Evolutionary conservation across 2,888 invertebrate species (phyloP).

Genomic region (Heliconius ethilla): DNA sequence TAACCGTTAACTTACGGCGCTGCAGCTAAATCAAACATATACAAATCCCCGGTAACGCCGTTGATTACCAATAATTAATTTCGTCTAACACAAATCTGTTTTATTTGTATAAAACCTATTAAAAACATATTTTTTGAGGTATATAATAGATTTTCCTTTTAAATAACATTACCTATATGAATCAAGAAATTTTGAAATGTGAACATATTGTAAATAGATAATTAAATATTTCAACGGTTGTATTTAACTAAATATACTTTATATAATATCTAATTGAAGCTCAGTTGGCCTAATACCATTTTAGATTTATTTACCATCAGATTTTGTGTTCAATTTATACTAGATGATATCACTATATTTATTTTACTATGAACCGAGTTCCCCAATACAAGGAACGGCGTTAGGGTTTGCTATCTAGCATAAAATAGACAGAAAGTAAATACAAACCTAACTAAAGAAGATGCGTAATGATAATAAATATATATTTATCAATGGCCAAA

Average conservation of each 20-base stretch:
- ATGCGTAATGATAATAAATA: neutral
- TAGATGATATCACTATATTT: neutral
- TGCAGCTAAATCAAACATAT: slow-evolving; percentile 54
- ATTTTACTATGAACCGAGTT: neutral
- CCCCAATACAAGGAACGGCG: neutral
- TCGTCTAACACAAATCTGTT: neutral
- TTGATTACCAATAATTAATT: slow-evolving; percentile 38
- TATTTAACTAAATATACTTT: neutral
- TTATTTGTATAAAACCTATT: neutral
- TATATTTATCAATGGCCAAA: neutral
- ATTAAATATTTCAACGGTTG: too few relatives aligned
- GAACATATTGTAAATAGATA: neutral
- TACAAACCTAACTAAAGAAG: neutral
- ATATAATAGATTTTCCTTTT: too few relatives aligned
- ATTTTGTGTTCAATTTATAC: too few relatives aligned
- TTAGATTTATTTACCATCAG: too few relatives aligned
- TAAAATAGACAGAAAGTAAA: neutral
- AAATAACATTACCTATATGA: neutral
- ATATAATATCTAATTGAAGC: neutral
- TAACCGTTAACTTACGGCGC: slow-evolving; percentile 71
- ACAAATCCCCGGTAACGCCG: slow-evolving; percentile 46
- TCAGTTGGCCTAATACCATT: neutral
- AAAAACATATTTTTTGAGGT: neutral
- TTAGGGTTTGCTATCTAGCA: neutral
- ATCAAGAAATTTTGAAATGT: neutral